A percentile compares a stretch with the other conserved stretches of the same genome.
Conservation (phyloP, 2,113 vertebrate species). For the Lepisosteus oculatus region DNA sequence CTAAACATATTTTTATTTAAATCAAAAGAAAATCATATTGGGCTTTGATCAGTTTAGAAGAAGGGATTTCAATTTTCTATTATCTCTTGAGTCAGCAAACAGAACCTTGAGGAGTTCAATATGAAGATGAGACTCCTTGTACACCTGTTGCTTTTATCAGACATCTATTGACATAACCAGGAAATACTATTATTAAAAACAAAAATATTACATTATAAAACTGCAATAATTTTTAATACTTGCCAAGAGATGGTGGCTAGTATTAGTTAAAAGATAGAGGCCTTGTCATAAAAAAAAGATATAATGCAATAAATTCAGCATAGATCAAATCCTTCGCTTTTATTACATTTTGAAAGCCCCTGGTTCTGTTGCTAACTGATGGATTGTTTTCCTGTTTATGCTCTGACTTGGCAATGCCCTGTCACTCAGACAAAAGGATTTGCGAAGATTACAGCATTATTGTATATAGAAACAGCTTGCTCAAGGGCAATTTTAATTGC, state of each 20-base stretch:
- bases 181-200: slow-evolving; percentile 27
- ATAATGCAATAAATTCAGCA: slow-evolving; percentile 62
- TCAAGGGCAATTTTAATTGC: slow-evolving; percentile 80
- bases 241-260: neutral
- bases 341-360: slow-evolving; percentile 65
- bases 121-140: slow-evolving; percentile 21
- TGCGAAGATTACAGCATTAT: slow-evolving; percentile 74
- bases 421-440: slow-evolving; percentile 69
- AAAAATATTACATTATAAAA: slow-evolving; percentile 26
- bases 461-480: slow-evolving; percentile 57
- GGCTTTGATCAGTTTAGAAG: slow-evolving; percentile 30
- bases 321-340: slow-evolving; percentile 62
- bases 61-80: slow-evolving; percentile 21
- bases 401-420: slow-evolving; percentile 66
- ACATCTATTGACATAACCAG: slow-evolving; percentile 23
- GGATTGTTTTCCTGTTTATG: slow-evolving; percentile 50
- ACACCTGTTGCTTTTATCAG: slow-evolving; percentile 11
- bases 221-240: neutral
- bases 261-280: slow-evolving; percentile 49
- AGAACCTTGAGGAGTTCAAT: neutral
- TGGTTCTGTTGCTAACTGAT: slow-evolving; percentile 50
- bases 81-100: slow-evolving; percentile 21
- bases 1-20: slow-evolving; percentile 27
- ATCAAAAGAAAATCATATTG: slow-evolving; percentile 44
- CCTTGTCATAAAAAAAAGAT: slow-evolving; percentile 54